Conservation (phyloP, 2,888 invertebrate species). For the Ecdyonurus torrentis region DNA sequence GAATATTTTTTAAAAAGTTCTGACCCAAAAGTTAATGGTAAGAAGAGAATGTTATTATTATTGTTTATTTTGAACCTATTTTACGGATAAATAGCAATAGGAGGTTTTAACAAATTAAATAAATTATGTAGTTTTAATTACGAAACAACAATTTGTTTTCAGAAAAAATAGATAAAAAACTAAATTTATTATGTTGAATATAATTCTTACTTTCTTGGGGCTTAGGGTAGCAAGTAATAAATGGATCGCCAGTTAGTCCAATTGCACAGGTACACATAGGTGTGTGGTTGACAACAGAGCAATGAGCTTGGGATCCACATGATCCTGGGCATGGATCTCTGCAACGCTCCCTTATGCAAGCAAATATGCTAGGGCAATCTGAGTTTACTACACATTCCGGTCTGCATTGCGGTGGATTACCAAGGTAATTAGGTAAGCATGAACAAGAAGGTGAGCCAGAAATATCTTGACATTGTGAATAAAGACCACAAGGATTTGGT, state of each 20-base stretch:
- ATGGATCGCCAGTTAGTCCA: constrained; percentile 58
- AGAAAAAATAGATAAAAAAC: too few relatives aligned
- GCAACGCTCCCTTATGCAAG: constrained; percentile 58
- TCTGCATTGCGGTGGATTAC: constrained; percentile 47
- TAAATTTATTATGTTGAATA: too few relatives aligned
- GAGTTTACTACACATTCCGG: constrained; percentile 48
- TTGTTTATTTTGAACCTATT: too few relatives aligned
- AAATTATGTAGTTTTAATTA: too few relatives aligned
- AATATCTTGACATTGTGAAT: constrained; percentile 38
- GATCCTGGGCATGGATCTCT: constrained; percentile 67
- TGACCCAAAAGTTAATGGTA: too few relatives aligned
- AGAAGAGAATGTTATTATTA: too few relatives aligned
- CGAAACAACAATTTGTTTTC: too few relatives aligned
- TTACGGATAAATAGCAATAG: too few relatives aligned
- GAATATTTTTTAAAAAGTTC: too few relatives aligned
- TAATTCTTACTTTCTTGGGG: constrained; percentile 22
- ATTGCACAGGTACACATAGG: constrained; percentile 56
- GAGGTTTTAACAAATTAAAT: too few relatives aligned
- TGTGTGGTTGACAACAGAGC: constrained; percentile 50
- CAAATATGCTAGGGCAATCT: constrained; percentile 49
- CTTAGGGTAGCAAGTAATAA: constrained; percentile 33
- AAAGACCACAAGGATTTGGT: constrained; percentile 40
- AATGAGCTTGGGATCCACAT: constrained; percentile 43
- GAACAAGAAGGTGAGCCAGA: constrained; percentile 40
- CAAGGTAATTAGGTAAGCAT: constrained; percentile 39